Conservation (phyloP, 2,888 invertebrate species). For the Dorcus hopei region DNA sequence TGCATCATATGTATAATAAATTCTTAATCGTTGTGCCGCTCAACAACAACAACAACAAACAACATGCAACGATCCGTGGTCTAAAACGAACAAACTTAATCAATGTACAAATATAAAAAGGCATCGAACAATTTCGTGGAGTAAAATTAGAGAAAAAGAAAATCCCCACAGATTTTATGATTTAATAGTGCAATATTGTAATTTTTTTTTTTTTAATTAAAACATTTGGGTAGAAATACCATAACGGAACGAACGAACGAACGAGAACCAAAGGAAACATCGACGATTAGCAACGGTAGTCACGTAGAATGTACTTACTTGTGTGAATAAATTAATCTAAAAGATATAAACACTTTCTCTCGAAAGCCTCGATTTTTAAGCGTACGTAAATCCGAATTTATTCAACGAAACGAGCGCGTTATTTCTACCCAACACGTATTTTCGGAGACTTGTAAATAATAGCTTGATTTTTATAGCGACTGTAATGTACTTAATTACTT, state of each 20-base stretch:
- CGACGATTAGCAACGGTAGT: too few relatives aligned
- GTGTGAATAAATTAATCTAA: too few relatives aligned
- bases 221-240: not conserved
- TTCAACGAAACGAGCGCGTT: not conserved
- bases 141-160: too few relatives aligned
- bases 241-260: not conserved
- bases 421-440: conserved; percentile 7
- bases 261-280: too few relatives aligned
- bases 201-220: not conserved
- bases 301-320: too few relatives aligned
- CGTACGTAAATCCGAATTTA: not conserved
- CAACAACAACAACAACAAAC: not conserved
- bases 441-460: conserved; percentile 11
- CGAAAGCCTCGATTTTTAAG: too few relatives aligned
- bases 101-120: not conserved
- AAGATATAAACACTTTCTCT: too few relatives aligned
- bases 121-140: not conserved
- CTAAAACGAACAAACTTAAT: not conserved
- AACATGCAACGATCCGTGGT: not conserved
- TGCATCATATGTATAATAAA: too few relatives aligned
- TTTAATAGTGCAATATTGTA: not conserved
- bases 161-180: too few relatives aligned
- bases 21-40: not conserved
- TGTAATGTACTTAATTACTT: not conserved
- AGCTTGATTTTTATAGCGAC: not conserved